Evolutionary conservation across 2,113 vertebrate species (phyloP), one percentile per base, ranked within the genome.

Genomic region (Carollia perspicillata): DNA sequence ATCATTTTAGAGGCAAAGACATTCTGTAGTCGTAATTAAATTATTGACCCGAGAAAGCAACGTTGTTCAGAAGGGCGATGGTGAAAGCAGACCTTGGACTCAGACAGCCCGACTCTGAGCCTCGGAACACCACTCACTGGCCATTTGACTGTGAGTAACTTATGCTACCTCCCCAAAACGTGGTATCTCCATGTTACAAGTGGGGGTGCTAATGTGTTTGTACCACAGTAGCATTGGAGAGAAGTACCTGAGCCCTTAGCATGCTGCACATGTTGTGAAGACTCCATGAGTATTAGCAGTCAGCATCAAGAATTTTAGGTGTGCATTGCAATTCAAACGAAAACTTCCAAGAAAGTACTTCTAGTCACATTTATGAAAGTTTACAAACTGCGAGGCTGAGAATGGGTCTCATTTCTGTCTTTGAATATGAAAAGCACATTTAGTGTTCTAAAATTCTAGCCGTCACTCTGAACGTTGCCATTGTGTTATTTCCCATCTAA

Each of bases 361-460:
- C 20, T 0, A 55, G 30, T 68, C n/a, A 14, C n/a, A 74, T 86
- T 86, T 91, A 35, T 55, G 44, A 5, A 92, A 71, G 37, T 91
- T 85, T 63, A 65, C 22, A 79, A 79, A 91, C 49, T 28, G 33
- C 74, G 37, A 90, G 42, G 44, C 20, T 74, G 47, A 37, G 30
- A 91, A 83, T 37, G 18, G 33, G 28, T 87, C 79, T 78, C 20
- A 9, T 94, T 94, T 75, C 49, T 68, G 33, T 28, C 33, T 63
- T 90, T 81, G 53, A 81, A 58, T 81, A 78, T 10, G 55, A 75
- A 88, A 90, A 53, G 42, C 49, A 86, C 51, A 90, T 79, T 74
- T 71, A 42, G 33, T n/a, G 37, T 78, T 86, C 23, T 49, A 30
- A 96, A 97, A 83, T 96, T 94, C 78, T 68, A 69, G 68, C 6